These are phyloP conservation scores for Minunthozetes semirufus DNA, from an alignment of 2,888 invertebrate species.

Conservation along the genomic window DNA sequence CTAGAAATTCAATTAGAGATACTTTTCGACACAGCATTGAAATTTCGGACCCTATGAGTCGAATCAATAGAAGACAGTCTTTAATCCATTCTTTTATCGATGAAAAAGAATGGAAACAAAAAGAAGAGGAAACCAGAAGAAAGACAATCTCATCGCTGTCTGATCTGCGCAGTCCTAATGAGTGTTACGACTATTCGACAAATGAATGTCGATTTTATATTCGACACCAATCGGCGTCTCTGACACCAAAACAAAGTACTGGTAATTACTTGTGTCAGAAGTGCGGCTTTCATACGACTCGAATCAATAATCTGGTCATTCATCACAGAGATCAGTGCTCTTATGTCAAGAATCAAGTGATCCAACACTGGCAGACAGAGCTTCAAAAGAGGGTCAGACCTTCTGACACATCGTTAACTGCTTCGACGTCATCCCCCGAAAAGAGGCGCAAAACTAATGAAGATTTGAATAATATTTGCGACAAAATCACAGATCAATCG, in stretches of 20 bases:
- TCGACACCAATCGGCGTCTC: constrained; percentile 30
- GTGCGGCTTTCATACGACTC: constrained; percentile 34
- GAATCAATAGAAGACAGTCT: constrained; percentile 1
- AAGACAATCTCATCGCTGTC: constrained; percentile 22
- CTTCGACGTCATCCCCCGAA: neutral
- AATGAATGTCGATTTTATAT: constrained; percentile 34
- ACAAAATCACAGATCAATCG: neutral
- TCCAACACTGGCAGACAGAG: constrained; percentile 29
- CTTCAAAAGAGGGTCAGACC: constrained; percentile 28
- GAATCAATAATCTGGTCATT: constrained; percentile 34
- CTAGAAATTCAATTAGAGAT: neutral
- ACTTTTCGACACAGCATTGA: neutral
- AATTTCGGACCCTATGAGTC: neutral
- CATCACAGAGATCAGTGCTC: constrained; percentile 37
- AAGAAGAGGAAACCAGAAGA: neutral
- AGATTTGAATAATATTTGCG: neutral
- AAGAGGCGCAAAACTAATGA: neutral
- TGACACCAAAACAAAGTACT: constrained; percentile 24
- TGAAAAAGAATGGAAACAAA: constrained; percentile 20
- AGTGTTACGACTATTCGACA: constrained; percentile 31
- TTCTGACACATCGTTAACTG: neutral
- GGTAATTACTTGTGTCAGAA: constrained; percentile 36
- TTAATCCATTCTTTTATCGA: constrained; percentile 16
- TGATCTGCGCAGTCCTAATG: constrained; percentile 27
- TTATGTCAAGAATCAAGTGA: constrained; percentile 24